Evolutionary conservation across 2,797 vertebrate species (phyloP).

Genomic region (Danio tinwini): DNA sequence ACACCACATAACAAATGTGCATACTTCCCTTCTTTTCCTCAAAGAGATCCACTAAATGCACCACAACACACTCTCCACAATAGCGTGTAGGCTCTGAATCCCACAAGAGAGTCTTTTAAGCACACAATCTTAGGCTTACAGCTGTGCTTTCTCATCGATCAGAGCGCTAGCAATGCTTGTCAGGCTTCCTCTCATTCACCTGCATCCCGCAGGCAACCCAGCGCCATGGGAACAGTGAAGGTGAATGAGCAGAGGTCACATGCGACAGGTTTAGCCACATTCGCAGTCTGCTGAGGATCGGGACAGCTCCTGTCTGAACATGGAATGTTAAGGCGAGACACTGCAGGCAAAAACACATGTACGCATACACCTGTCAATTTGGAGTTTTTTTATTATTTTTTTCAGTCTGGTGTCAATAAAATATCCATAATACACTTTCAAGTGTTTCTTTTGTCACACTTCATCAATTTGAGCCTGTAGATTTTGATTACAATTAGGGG

Average conservation of each 20-base stretch:
- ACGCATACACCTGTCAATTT: neutral
- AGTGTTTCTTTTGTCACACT: too few relatives aligned
- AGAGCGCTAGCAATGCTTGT: neutral
- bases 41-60: slow-evolving; percentile 1
- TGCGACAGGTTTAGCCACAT: neutral
- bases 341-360: neutral
- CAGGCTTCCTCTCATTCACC: slow-evolving; percentile 10
- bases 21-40: neutral
- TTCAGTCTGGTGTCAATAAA: too few relatives aligned
- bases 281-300: neutral
- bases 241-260: slow-evolving; percentile 34
- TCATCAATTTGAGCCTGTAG: too few relatives aligned
- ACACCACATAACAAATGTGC: neutral
- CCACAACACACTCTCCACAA: neutral
- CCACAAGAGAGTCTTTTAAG: neutral
- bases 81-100: neutral
- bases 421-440: too few relatives aligned
- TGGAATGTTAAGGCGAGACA: slow-evolving; percentile 30
- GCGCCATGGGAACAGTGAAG: slow-evolving; percentile 36
- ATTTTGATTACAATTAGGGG: too few relatives aligned
- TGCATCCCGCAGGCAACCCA: neutral
- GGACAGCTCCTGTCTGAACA: neutral
- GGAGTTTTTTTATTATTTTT: too few relatives aligned
- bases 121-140: slow-evolving; percentile 17
- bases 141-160: slow-evolving; percentile 29